Evolutionary conservation across 2,888 invertebrate genomes (phyloP).

Genomic region (Drosophila kuntzei): DNA sequence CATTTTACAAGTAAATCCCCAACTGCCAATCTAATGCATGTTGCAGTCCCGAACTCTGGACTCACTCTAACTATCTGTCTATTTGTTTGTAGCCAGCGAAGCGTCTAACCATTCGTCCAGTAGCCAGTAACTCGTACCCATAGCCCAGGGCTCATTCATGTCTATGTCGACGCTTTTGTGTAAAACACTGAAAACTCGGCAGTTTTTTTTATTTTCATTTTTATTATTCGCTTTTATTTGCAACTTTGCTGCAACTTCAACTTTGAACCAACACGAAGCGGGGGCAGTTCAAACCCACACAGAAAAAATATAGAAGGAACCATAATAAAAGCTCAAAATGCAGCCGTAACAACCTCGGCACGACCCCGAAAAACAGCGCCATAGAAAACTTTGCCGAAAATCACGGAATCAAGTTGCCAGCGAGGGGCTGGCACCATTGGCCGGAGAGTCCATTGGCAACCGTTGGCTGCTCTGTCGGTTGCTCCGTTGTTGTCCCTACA

Average conservation of each 20-base stretch:
- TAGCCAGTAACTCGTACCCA: slow-evolving; percentile 32
- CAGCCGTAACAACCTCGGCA: slow-evolving; percentile 58
- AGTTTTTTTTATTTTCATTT: slow-evolving; percentile 50
- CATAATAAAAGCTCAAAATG: slow-evolving; percentile 79
- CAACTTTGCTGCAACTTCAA: slow-evolving; percentile 74
- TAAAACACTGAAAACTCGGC: slow-evolving; percentile 75
- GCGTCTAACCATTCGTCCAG: slow-evolving; percentile 77
- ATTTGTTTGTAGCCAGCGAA: slow-evolving; percentile 76
- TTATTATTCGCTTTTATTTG: slow-evolving; percentile 55
- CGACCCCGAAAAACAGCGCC: slow-evolving; percentile 56
- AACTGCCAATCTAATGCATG: slow-evolving; percentile 81
- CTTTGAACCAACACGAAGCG: slow-evolving; percentile 71
- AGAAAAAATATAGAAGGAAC: slow-evolving; percentile 39
- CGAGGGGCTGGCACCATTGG: slow-evolving; percentile 36
- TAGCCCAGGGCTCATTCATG: slow-evolving; percentile 50
- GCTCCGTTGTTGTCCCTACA: slow-evolving; percentile 62
- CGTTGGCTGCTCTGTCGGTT: slow-evolving; percentile 22
- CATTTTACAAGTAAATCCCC: slow-evolving; percentile 81
- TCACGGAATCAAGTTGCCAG: slow-evolving; percentile 77
- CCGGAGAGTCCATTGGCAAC: slow-evolving; percentile 69
- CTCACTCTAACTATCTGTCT: slow-evolving; percentile 51
- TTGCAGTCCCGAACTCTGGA: slow-evolving; percentile 63
- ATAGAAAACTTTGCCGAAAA: slow-evolving; percentile 69
- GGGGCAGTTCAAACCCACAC: slow-evolving; percentile 27
- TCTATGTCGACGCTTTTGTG: slow-evolving; percentile 77